Percentiles rank a stretch among this genome's conserved stretches.
phyloP scores from a whole-genome alignment of 2,113 vertebrate species.

The Paraplagusia blochii region DNA sequence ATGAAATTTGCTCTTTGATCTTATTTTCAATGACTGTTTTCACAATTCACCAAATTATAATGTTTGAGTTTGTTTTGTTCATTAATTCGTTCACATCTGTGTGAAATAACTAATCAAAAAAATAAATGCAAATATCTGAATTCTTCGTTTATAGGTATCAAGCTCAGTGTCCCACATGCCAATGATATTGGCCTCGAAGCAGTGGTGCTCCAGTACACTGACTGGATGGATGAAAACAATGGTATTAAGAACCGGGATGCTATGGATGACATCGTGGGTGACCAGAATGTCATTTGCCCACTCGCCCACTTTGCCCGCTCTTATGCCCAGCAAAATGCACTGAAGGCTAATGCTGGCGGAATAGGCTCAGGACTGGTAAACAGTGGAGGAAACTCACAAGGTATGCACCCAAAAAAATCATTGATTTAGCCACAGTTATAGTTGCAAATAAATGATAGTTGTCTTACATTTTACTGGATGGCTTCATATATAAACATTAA shows the following conservation, averaged over 20 bases:
- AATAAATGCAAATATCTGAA: not conserved
- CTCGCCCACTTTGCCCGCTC: slow-evolving; percentile 81
- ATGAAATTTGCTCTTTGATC: too few species aligned
- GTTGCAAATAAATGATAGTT: too few species aligned
- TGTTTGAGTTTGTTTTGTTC: too few species aligned
- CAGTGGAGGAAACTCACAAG: slow-evolving; percentile 65
- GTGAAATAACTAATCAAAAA: not conserved
- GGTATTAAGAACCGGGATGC: slow-evolving; percentile 84
- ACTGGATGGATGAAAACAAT: slow-evolving; percentile 90
- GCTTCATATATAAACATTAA: too few species aligned
- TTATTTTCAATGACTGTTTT: too few species aligned
- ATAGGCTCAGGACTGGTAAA: slow-evolving; percentile 42
- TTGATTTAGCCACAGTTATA: too few species aligned
- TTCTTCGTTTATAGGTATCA: slow-evolving; percentile 74
- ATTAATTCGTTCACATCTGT: too few species aligned
- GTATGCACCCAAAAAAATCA: slow-evolving; percentile 49
- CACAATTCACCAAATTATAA: too few species aligned
- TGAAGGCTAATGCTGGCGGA: slow-evolving; percentile 56
- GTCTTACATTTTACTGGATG: too few species aligned
- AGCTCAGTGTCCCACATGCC: slow-evolving; percentile 85
- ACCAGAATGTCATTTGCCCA: slow-evolving; percentile 91
- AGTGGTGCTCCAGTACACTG: slow-evolving; percentile 88
- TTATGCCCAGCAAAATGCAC: slow-evolving; percentile 76
- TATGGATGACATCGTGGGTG: slow-evolving; percentile 88
- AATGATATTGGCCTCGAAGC: slow-evolving; percentile 88